These are phyloP conservation scores for Chaetops frenatus DNA, from an alignment of 2,113 vertebrate species.

Conservation along the genomic window DNA sequence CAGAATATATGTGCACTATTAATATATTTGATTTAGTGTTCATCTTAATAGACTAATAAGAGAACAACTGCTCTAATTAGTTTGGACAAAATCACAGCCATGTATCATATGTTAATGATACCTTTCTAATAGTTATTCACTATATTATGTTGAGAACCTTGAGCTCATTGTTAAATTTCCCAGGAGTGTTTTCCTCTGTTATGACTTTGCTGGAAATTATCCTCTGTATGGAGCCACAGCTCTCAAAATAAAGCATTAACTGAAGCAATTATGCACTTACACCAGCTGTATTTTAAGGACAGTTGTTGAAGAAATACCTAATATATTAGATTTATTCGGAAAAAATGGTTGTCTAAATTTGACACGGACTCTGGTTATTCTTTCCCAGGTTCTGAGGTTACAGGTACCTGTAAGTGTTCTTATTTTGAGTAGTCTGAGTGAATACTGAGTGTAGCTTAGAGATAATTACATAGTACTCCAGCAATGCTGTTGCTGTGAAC, in stretches of 20 bases:
- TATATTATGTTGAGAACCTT: conserved; percentile 14
- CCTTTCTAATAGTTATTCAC: conserved; percentile 33
- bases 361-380: background rate
- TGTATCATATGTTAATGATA: conserved; percentile 33
- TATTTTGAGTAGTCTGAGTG: background rate
- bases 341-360: background rate
- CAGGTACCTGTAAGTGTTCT: background rate
- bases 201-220: conserved; percentile 10
- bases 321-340: background rate
- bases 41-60: background rate
- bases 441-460: background rate
- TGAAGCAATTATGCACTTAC: conserved; percentile 59
- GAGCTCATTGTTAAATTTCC: conserved; percentile 20
- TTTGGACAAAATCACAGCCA: conserved; percentile 18
- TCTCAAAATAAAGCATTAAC: conserved; percentile 62
- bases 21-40: background rate
- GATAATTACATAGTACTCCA: background rate
- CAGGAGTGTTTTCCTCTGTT: conserved; percentile 44
- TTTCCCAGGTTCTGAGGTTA: background rate
- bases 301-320: conserved; percentile 11
- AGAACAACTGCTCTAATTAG: background rate
- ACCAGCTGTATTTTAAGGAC: conserved; percentile 45
- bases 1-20: background rate
- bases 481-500: background rate
- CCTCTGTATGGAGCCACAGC: conserved; percentile 13